Evolutionary conservation across 2,113 vertebrate species (phyloP), one percentile per base, ranked within the genome.

Genomic region (Balaenoptera acutorostrata): DNA sequence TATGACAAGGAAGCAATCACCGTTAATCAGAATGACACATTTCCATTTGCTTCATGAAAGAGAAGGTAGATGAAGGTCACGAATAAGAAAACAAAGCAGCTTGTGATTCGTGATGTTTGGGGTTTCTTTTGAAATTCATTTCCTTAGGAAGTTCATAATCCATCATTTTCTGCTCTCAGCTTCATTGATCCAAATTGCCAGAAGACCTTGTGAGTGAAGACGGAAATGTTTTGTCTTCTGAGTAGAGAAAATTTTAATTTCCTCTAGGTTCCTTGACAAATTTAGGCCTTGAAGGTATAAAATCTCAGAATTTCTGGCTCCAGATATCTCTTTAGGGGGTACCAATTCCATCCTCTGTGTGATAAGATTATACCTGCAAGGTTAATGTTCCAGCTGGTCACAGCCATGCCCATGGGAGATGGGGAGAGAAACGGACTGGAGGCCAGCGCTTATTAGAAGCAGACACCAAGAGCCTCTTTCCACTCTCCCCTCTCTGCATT

Each of bases 1-100:
- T 95, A 61, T 97, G 97, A 97, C 96, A 97, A 97, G 97, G 97
- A 96, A 96, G 98, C 98, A 97, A 97, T 98, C 98, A 96, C 98
- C 1, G 20, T 98, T 98, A 96, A 98, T 98, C 97, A 98, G 97
- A 98, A 97, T 94, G 98, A 98, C 96, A 98, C 93, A 77, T 96
- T 98, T 97, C 96, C 92, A 64, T 96, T 96, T 84, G 31, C 94
- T 63, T 96, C 92, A 44, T 81, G 96, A 95, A 96, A 97, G 93
- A 46, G 96, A 97, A 98, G 97, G 97, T 84, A 89, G 97, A 98
- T 90, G 98, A 98, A 98, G 98, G 98, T 98, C 97, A 68, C 55
- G 82, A 97, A 96, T 96, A 98, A 97, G 95, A 97, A 97, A 97
- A 98, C 96, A 93, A 96, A 98, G 33, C 72, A 84, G 88, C 95